Evolutionary conservation across 2,797 vertebrate genomes (phyloP).

Genomic region (Lerista edwardsae): DNA sequence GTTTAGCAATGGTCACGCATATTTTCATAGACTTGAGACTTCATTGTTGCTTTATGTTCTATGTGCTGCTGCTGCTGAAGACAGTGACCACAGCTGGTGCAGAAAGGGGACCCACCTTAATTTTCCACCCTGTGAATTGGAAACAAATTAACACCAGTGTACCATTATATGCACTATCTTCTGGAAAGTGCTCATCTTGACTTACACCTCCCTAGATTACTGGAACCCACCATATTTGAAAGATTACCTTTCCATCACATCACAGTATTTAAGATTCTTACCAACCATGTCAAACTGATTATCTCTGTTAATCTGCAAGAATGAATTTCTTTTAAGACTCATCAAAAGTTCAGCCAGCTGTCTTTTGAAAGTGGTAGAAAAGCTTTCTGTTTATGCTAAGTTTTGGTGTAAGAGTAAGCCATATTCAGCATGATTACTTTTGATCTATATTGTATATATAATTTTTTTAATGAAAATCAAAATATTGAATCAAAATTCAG

Average conservation of each 20-base stretch:
- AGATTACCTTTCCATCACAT: neutral
- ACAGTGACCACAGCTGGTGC: neutral
- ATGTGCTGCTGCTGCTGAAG: neutral
- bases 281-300: neutral
- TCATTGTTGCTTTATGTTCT: neutral
- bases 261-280: neutral
- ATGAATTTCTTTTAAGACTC: neutral
- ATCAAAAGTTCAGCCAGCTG: neutral
- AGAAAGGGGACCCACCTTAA: neutral
- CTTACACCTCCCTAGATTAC: neutral
- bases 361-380: neutral
- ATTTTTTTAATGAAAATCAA: neutral
- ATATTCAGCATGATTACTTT: neutral
- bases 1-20: neutral
- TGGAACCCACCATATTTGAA: neutral
- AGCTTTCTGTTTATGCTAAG: neutral
- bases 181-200: neutral
- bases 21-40: neutral
- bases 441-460: neutral
- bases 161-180: neutral
- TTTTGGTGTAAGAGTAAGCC: neutral
- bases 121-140: neutral
- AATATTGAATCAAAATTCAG: neutral
- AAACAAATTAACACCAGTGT: neutral
- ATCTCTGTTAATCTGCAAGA: neutral